A percentile compares a stretch with the other conserved stretches of the same genome.
phyloP scores from a whole-genome alignment of 2,113 vertebrate genomes.

The Xerus inauris region DNA sequence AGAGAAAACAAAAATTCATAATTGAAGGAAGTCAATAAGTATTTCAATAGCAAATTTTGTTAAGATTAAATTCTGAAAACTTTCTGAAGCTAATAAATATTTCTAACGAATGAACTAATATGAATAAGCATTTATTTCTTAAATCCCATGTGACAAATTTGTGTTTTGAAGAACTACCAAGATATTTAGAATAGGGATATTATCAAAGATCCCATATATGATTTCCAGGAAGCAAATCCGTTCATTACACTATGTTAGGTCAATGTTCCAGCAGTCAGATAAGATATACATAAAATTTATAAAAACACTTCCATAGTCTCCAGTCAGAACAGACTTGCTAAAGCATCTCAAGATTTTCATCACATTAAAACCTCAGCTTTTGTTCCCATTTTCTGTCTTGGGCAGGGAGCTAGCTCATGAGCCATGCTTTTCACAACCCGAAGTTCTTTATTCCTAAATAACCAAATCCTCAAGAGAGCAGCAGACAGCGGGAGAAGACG shows the following conservation, averaged over 20 bases:
- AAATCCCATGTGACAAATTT: not conserved
- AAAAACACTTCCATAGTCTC: not conserved
- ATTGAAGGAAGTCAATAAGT: not conserved
- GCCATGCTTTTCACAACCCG: constrained; percentile 39
- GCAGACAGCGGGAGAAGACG: constrained; percentile 50
- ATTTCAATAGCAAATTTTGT: not conserved
- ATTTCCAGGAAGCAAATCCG: not conserved
- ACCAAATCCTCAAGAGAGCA: constrained; percentile 64
- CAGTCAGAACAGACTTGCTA: not conserved
- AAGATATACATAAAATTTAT: not conserved
- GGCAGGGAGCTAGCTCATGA: constrained; percentile 17
- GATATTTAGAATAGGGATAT: not conserved
- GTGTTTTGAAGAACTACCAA: not conserved
- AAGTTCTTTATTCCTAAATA: constrained; percentile 56
- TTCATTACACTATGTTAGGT: not conserved
- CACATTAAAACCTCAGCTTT: not conserved
- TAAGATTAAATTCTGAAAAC: not conserved
- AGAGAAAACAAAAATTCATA: not conserved
- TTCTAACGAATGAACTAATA: not conserved
- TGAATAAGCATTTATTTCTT: not conserved
- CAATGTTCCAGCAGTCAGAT: not conserved
- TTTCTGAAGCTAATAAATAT: not conserved
- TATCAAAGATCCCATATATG: not conserved
- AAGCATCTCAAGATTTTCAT: not conserved
- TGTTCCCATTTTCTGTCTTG: constrained; percentile 4